Evolutionary conservation across 2,797 vertebrate species (phyloP).

Genomic region (Chelonia mydas): DNA sequence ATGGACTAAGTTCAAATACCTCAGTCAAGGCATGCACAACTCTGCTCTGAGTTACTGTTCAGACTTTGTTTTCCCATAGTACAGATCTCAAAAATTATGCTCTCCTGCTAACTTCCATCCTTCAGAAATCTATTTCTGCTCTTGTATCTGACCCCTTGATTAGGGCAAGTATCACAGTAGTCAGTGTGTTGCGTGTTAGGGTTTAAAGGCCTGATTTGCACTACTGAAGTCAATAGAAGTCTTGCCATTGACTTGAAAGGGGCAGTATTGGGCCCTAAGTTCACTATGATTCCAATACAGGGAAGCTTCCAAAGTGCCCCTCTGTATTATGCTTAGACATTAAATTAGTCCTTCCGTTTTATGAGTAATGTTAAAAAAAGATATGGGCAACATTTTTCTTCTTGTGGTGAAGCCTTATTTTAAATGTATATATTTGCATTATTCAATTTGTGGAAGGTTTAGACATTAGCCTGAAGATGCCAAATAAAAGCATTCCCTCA

Average conservation of each 20-base stretch:
- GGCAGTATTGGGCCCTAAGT: background rate
- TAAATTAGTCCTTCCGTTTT: background rate
- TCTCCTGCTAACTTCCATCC: background rate
- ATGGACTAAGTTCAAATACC: background rate
- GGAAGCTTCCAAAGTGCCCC: background rate
- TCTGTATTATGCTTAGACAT: background rate
- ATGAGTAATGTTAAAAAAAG: background rate
- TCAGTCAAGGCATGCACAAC: background rate
- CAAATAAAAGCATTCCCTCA: background rate
- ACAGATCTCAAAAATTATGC: background rate
- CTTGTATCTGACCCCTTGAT: background rate
- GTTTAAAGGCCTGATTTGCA: background rate
- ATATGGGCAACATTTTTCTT: background rate
- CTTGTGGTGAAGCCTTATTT: background rate
- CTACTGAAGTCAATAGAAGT: background rate
- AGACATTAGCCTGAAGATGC: background rate
- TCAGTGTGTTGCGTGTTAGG: background rate
- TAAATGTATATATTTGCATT: conserved; percentile 12
- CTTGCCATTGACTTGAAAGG: background rate
- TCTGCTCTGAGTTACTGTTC: background rate
- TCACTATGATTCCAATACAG: background rate
- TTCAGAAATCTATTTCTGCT: background rate
- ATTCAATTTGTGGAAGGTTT: background rate
- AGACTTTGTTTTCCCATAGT: background rate
- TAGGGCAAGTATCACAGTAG: background rate